Base-by-base conservation (phyloP, 2,113 vertebrate species). In the Ciconia stormi region DNA sequence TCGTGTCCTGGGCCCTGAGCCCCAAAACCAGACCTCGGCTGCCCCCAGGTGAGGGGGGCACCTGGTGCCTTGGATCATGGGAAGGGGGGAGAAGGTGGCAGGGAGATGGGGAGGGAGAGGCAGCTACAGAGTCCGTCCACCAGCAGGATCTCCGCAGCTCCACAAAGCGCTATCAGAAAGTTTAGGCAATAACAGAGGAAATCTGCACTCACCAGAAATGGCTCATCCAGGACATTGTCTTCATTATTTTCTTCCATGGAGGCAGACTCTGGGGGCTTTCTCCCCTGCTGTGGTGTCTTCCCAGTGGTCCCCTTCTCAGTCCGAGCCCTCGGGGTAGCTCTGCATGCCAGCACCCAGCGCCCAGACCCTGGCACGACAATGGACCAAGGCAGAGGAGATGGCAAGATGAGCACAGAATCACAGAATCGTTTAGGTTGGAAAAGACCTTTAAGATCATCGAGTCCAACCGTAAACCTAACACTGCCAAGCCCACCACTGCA, bases 311-410 rank as follows among this genome's bases (percentile, higher is more conserved):
- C 23, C 25, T 87, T 36, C 62, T 86, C 73, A 38, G 82, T 30
- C 40, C 89, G 97, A 90, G 87, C 92, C 50, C 94, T 97, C 18
- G 85, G 85, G 23, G 88, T 70, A 47, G 94, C 61, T 93, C 94
- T 98, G 44, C 81, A 91, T 77, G 98, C 87, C 67, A 98, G 96
- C 63, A 98, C 89, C 98, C 98, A 98, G 87, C 96, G 97, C 62
- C 98, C 97, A 73, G 92, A 95, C 34, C 98, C 99, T 99, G 52
- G 27, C 56, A 56, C 2, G 6, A 16, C 0, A 9, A 44, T 1
- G 9, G 6, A 14, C 22, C 16, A 20, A 78, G 70, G 23, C 16
- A 30, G 34, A 44, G 32, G 21, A 67, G 21, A 38, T 5, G 29
- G n/a, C 18, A 53, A 4, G 14, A 42, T 20, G n/a, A 55, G 34